phyloP scores from a whole-genome alignment of 1,140 invertebrate species.

The Probaryconus sp. region DNA sequence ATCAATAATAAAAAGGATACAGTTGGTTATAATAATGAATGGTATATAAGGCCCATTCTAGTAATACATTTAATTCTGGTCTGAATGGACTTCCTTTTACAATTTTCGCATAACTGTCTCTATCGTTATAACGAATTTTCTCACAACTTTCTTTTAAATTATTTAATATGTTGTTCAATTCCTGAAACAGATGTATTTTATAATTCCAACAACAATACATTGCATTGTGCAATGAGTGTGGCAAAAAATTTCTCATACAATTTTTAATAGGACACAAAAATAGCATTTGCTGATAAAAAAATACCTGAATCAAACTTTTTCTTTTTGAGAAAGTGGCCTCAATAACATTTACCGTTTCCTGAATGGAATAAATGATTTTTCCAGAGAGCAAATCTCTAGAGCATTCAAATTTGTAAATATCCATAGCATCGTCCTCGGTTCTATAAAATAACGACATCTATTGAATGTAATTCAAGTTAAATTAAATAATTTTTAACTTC shows the following conservation, averaged over 20 bases:
- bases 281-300: too few relatives aligned
- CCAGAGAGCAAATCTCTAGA: too few relatives aligned
- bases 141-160: conserved; percentile 64
- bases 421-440: conserved; percentile 57
- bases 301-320: too few relatives aligned
- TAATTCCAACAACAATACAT: neutral
- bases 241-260: too few relatives aligned
- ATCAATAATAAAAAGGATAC: conserved; percentile 58
- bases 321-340: too few relatives aligned
- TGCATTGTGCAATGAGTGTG: too few relatives aligned
- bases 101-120: conserved; percentile 60
- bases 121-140: conserved; percentile 57
- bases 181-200: conserved; percentile 53
- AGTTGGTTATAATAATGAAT: conserved; percentile 62
- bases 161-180: conserved; percentile 62
- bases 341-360: conserved; percentile 25
- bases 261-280: too few relatives aligned
- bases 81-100: conserved; percentile 62
- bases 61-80: conserved; percentile 65
- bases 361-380: conserved; percentile 62
- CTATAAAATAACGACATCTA: conserved; percentile 60
- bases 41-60: conserved; percentile 65
- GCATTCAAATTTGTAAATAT: conserved; percentile 60
- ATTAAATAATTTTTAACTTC: neutral
- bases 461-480: neutral